Conservation (phyloP, 2,888 invertebrate species). For the Andrena marginata region DNA sequence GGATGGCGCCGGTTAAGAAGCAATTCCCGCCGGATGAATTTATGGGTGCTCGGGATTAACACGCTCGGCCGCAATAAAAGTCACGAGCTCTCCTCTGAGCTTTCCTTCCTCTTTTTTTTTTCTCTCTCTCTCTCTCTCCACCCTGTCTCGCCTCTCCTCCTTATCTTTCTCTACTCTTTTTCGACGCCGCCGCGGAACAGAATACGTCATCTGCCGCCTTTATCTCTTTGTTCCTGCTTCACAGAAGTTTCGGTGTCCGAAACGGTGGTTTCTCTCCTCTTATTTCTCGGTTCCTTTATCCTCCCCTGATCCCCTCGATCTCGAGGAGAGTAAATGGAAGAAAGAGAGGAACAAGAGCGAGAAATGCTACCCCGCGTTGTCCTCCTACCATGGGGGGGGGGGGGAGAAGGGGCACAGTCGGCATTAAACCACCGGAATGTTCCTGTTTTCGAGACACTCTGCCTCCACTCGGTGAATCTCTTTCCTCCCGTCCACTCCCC, state of each 20-base stretch:
- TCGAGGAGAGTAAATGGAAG: conserved; percentile 41
- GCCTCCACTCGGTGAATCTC: conserved; percentile 43
- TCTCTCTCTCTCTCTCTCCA: too few species aligned
- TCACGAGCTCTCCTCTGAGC: conserved; percentile 59
- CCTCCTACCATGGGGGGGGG: conserved; percentile 32
- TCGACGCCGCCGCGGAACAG: not conserved
- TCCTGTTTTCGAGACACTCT: conserved; percentile 74
- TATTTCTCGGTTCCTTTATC: conserved; percentile 40
- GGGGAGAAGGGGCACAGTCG: conserved; percentile 50
- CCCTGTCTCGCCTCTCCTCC: not conserved
- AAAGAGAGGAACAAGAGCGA: conserved; percentile 39
- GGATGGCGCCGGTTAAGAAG: conserved; percentile 75
- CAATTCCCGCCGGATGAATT: conserved; percentile 80
- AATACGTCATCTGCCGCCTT: conserved; percentile 19
- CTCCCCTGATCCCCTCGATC: conserved; percentile 10
- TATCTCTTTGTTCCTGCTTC: conserved; percentile 10
- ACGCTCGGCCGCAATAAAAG: conserved; percentile 78
- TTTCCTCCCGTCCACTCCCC: conserved; percentile 2
- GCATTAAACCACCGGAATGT: conserved; percentile 76
- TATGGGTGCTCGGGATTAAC: conserved; percentile 79
- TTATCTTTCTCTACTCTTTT: not conserved
- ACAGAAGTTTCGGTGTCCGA: conserved; percentile 43
- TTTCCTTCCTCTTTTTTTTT: not conserved
- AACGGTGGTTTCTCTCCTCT: conserved; percentile 30
- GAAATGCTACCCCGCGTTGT: conserved; percentile 17